Base-by-base conservation (phyloP, 2,888 invertebrate genomes). In the Bhutanitis thaidina region DNA sequence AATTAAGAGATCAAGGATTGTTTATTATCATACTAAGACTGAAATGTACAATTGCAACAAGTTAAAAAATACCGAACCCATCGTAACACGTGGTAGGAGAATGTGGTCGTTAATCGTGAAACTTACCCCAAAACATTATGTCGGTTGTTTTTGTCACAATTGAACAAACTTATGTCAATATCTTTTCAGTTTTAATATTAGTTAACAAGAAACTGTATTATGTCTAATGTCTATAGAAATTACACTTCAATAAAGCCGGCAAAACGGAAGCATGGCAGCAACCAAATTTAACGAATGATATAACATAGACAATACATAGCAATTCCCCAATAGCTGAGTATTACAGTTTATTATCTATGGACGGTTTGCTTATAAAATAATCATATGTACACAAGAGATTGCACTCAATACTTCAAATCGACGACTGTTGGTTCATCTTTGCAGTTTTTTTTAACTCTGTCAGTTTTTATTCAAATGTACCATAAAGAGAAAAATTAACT, bases 91-190 rank as follows among this genome's bases (percentile, higher is more conserved):
- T 88, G 88, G 87, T 87, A 64, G 52, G 54, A 60, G 52, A 60
- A 45, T 55, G 67, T 71, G 70, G 70, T 68, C 61, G 60, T 34
- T 43, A 45, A 39, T 50, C 37, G 13, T 10, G 0, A 27, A 46
- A 79, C 88, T 88, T 76, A 88, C 88, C 88, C 88, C 88, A 88
- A 84, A 88, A 88, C 88, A 88, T 88, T 59, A 77, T 84, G 75
- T 52, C 43, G 46, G 47, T 53, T 59, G 44, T 53, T 53, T 52
- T 51, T 35, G 12, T 20, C 29, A 37, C 37, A 37, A 37, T 16
- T 52, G 20, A 30, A 20, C 29, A 13, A 41, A 37, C 13, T 14
- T 3, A 40, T 10, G 12, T n/a, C n/a, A 44, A 29, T 29, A 13
- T 9, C n/a, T 9, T 39, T 27, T 39, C 25, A 29, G 15, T 12